phyloP scores from a whole-genome alignment of 2,113 vertebrate species.

The Ammodramus savannarum region DNA sequence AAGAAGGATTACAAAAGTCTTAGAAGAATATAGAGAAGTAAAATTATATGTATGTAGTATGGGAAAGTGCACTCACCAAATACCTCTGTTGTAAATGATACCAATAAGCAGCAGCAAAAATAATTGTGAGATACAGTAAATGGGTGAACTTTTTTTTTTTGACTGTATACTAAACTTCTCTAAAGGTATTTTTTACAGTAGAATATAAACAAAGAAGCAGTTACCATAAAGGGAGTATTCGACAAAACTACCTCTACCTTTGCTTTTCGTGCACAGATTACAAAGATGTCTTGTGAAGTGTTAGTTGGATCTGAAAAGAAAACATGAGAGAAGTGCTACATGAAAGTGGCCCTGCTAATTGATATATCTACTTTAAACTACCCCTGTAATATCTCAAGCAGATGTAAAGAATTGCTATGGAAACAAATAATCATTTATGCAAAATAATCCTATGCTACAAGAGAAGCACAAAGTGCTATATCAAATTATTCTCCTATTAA shows the following conservation, averaged over 20 bases:
- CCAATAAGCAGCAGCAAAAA: not conserved
- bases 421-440: not conserved
- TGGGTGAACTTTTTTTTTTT: not conserved
- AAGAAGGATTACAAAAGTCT: not conserved
- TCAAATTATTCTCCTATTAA: not conserved
- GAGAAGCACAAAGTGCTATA: not conserved
- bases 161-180: not conserved
- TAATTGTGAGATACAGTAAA: not conserved
- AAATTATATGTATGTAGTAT: not conserved
- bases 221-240: not conserved
- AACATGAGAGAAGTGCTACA: not conserved
- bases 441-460: not conserved
- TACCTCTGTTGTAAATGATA: not conserved
- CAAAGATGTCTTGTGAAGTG: not conserved
- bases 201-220: not conserved
- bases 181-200: not conserved
- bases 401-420: not conserved
- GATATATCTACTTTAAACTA: not conserved
- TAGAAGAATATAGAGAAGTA: not conserved
- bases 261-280: not conserved
- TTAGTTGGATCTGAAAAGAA: not conserved
- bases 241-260: not conserved
- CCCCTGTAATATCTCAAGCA: not conserved
- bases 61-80: not conserved
- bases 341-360: not conserved